These are phyloP conservation scores for Acanthosepion lycidas DNA, from an alignment of 2,888 invertebrate genomes.

Conservation along the genomic window DNA sequence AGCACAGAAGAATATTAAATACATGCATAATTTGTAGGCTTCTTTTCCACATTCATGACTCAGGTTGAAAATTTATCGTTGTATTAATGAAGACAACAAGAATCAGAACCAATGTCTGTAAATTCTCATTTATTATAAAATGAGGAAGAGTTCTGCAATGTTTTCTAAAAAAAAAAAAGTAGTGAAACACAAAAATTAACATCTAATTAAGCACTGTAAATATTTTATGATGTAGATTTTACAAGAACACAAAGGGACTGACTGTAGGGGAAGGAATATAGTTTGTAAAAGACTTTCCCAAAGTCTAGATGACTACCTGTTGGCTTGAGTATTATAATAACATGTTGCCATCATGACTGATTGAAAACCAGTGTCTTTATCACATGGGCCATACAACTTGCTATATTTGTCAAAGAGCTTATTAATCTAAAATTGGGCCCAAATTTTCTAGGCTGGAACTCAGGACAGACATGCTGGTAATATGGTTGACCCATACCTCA, in stretches of 20 bases:
- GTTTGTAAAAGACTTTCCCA: too few species aligned
- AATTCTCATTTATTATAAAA: too few species aligned
- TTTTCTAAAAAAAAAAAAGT: not conserved
- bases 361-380: not conserved
- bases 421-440: not conserved
- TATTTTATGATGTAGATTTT: not conserved
- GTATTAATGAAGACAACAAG: not conserved
- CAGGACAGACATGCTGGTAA: not conserved
- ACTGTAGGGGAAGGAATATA: not conserved
- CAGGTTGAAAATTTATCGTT: not conserved
- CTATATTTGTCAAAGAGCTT: not conserved
- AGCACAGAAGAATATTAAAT: not conserved
- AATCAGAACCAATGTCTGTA: not conserved
- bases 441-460: not conserved
- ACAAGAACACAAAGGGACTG: not conserved
- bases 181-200: not conserved
- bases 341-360: not conserved
- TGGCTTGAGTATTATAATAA: not conserved
- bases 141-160: not conserved
- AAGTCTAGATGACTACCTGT: not conserved
- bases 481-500: not conserved
- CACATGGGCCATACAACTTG: not conserved
- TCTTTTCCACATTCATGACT: not conserved
- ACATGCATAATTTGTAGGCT: not conserved
- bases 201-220: not conserved